A percentile compares a stretch with the other conserved stretches of the same genome.
phyloP scores from a whole-genome alignment of 2,113 vertebrate species.

The Caranx melampygus region DNA sequence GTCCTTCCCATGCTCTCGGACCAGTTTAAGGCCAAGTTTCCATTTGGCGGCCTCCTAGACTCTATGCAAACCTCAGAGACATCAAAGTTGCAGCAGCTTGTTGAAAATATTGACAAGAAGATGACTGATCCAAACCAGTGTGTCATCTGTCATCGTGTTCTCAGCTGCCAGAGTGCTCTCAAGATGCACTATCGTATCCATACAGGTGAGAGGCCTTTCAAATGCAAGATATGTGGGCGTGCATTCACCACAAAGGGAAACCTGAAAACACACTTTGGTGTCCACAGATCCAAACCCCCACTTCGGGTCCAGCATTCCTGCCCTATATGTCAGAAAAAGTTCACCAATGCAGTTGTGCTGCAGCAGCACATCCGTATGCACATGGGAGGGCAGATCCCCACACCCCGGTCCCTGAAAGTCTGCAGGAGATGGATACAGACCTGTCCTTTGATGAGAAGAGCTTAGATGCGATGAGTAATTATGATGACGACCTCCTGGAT shows the following conservation, averaged over 20 bases:
- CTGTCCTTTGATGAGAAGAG: slow-evolving; percentile 93
- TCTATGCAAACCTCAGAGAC: slow-evolving; percentile 99
- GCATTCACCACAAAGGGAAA: slow-evolving; percentile 99
- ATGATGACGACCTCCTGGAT: slow-evolving; percentile 92
- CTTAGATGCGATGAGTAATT: slow-evolving; percentile 90
- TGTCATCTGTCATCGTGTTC: slow-evolving; percentile 96
- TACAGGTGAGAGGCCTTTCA: slow-evolving; percentile 98
- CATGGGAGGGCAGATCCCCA: slow-evolving; percentile 98
- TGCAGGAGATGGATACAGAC: slow-evolving; percentile 94
- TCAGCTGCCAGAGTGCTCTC: slow-evolving; percentile 99
- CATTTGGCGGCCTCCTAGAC: slow-evolving; percentile 97
- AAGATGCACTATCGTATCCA: slow-evolving; percentile 99
- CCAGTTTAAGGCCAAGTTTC: slow-evolving; percentile 97
- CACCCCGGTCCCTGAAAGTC: slow-evolving; percentile 92
- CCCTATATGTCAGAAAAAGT: slow-evolving; percentile 99
- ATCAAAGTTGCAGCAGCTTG: slow-evolving; percentile 97
- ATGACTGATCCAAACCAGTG: slow-evolving; percentile 99
- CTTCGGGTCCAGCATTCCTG: slow-evolving; percentile 98
- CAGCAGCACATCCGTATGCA: slow-evolving; percentile 99
- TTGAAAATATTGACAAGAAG: slow-evolving; percentile 99
- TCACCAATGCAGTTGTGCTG: slow-evolving; percentile 97
- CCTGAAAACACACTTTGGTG: slow-evolving; percentile 98
- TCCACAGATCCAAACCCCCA: slow-evolving; percentile 97
- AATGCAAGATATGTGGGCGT: slow-evolving; percentile 98
- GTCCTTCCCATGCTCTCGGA: slow-evolving; percentile 91